Evolutionary conservation across 2,113 vertebrate genomes (phyloP).

Genomic region (Limanda limanda): DNA sequence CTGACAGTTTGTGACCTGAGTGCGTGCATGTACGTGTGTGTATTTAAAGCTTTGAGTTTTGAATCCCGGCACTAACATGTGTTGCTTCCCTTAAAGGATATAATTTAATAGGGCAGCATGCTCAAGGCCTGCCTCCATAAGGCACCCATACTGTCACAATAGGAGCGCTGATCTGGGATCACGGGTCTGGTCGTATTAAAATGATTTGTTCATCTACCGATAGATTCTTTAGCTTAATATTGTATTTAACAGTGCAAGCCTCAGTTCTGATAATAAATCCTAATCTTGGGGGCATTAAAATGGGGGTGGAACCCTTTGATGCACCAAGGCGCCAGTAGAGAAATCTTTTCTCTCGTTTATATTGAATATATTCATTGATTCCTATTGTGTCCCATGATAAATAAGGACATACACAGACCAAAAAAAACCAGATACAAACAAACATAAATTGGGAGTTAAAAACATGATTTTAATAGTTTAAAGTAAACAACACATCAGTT

Average conservation of each 20-base stretch:
- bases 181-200: slow-evolving; percentile 11
- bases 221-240: not conserved
- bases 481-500: not conserved
- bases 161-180: slow-evolving; percentile 18
- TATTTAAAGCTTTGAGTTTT: not conserved
- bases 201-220: slow-evolving; percentile 9
- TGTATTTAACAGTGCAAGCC: not conserved
- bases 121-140: slow-evolving; percentile 34
- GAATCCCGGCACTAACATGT: not conserved
- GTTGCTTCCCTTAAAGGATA: not conserved
- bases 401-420: too few relatives aligned
- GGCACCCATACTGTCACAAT: slow-evolving; percentile 32
- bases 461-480: too few relatives aligned
- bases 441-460: too few relatives aligned
- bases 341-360: too few relatives aligned
- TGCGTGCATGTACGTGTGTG: not conserved
- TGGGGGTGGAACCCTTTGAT: not conserved
- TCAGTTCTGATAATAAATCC: not conserved
- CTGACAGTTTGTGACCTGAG: not conserved
- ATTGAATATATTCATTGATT: too few relatives aligned
- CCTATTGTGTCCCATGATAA: too few relatives aligned
- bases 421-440: too few relatives aligned
- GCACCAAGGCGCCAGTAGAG: too few relatives aligned
- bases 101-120: slow-evolving; percentile 18
- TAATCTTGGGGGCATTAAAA: not conserved